Conservation (phyloP, 2,113 vertebrate genomes). For the Echinops telfairi region DNA sequence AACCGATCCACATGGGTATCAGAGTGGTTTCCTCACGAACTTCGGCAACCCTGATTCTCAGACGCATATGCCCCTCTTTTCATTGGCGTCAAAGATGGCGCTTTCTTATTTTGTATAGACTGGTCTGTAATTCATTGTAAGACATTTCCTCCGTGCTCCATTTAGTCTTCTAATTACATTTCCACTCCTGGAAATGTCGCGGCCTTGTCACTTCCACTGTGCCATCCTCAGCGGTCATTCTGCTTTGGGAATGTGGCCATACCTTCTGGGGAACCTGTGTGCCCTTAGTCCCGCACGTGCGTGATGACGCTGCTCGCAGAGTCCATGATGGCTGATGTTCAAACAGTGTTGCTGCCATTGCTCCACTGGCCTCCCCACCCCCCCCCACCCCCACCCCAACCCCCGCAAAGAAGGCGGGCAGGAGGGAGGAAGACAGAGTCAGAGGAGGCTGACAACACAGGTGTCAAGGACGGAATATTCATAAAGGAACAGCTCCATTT, state of each 20-base stretch:
- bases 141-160: not conserved
- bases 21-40: conserved; percentile 38
- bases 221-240: not conserved
- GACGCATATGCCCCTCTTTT: not conserved
- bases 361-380: not conserved
- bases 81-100: not conserved
- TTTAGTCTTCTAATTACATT: not conserved
- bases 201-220: not conserved
- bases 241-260: not conserved
- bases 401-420: not conserved
- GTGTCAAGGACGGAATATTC: not conserved
- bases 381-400: too few relatives aligned
- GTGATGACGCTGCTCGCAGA: not conserved
- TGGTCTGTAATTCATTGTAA: not conserved
- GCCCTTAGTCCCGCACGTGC: not conserved
- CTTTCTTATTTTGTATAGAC: not conserved
- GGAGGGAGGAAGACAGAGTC: not conserved
- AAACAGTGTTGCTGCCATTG: not conserved
- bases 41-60: not conserved
- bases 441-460: not conserved
- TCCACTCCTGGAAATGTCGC: not conserved
- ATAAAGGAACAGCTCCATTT: not conserved
- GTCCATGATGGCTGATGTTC: not conserved
- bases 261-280: not conserved
- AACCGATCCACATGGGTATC: not conserved